Base-by-base conservation (phyloP, 2,888 invertebrate species). In the Ditula angustiorana region DNA sequence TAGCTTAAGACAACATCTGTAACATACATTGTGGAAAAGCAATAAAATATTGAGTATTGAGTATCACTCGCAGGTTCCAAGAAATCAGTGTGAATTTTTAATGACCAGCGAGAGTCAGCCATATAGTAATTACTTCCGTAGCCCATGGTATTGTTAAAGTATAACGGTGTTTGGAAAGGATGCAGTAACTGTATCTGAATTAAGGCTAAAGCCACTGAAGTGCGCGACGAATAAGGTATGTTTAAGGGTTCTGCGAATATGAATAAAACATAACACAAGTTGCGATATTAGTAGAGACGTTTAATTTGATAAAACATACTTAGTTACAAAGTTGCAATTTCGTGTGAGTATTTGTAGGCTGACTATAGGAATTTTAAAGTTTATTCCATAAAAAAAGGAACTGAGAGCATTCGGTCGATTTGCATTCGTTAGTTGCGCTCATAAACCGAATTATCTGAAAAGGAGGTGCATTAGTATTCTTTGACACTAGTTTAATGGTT, bases 401-500 rank as follows among this genome's bases (percentile, higher is more conserved):
- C 62, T 80, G 77, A 77, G 52, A 73, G 70, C 72, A 76, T 80
- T 82, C 81, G 76, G 75, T 71, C 81, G 77, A 88, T 88, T 86
- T 86, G 81, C 82, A 88, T 85, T 82, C 84, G 81, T 81, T 83
- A 85, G 81, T 77, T 78, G 82, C 78, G 78, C 76, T 76, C 74
- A 85, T 78, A 80, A 80, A 84, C 77, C 76, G 74, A 84, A 85
- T 85, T 82, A 83, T 83, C 76, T 79, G 72, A 83, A 82, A 80
- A 82, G 79, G 77, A 28, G 24, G 21, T 49, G 30, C 30, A 50
- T 57, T 49, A 56, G 56, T 56, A 28, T 49, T 62, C 37, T 41
- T 24, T 30, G 33, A 47, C 62, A 63, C 49, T 49, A 26, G 50
- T 41, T 33, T 50, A 2, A 7, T n/a, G 30, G 30, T 30, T 33